phyloP scores from a whole-genome alignment of 2,797 vertebrate genomes.

The Pangasius larnaudii region DNA sequence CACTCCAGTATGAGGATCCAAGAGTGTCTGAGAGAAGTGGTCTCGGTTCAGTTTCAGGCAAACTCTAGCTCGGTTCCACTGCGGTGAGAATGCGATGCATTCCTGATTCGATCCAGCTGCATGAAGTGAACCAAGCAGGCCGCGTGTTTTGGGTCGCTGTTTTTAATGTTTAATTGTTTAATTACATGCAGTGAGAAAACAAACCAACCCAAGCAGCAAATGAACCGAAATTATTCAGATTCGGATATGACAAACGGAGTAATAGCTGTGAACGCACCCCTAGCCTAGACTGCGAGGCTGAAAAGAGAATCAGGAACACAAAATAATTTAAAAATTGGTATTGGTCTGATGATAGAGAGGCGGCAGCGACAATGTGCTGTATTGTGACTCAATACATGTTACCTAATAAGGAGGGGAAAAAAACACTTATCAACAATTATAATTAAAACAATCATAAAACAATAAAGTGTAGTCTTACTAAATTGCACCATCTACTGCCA shows the following conservation, averaged over 20 bases:
- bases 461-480: background rate
- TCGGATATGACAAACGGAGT: background rate
- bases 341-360: background rate
- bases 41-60: no score
- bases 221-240: background rate
- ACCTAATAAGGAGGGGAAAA: background rate
- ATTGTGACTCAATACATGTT: background rate
- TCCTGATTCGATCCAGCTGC: background rate
- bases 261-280: background rate
- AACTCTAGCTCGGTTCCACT: background rate
- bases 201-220: background rate
- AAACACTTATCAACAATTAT: background rate
- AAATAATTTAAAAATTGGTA: background rate
- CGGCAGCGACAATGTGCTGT: background rate
- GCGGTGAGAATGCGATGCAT: background rate
- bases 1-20: background rate
- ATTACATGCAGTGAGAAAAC: background rate
- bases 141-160: background rate
- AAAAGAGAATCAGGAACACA: background rate
- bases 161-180: background rate
- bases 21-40: background rate
- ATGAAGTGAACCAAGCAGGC: background rate
- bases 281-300: background rate
- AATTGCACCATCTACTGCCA: slow-evolving; percentile 22
- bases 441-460: background rate